Percentiles rank a stretch among this genome's conserved stretches.
Evolutionary conservation across 1,140 invertebrate genomes (phyloP).

Genomic region (Drosophila lowei): DNA sequence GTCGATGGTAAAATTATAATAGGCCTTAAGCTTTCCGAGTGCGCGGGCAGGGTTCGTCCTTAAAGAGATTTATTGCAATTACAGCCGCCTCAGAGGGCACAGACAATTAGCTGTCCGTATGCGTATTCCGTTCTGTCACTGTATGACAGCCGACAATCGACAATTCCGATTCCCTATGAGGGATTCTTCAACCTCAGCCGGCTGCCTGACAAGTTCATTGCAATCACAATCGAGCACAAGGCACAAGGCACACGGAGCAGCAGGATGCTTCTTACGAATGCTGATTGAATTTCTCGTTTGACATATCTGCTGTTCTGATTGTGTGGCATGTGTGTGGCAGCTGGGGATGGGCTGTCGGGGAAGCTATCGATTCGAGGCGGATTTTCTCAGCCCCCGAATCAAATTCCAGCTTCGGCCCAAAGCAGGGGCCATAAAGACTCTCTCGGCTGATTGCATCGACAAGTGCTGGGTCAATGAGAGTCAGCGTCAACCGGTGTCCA

Average conservation of each 20-base stretch:
- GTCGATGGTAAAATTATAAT: slow-evolving; percentile 52
- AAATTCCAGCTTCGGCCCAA: background rate
- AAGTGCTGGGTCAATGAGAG: slow-evolving; percentile 48
- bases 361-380: slow-evolving; percentile 44
- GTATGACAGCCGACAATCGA: slow-evolving; percentile 23
- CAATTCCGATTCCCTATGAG: slow-evolving; percentile 18
- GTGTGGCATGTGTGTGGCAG: slow-evolving; percentile 51
- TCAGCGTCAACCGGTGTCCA: slow-evolving; percentile 1
- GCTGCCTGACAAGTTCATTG: slow-evolving; percentile 57
- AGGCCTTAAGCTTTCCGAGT: slow-evolving; percentile 13
- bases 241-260: slow-evolving; percentile 6
- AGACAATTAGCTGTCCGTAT: slow-evolving; percentile 64
- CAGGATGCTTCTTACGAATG: slow-evolving; percentile 19
- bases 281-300: slow-evolving; percentile 68
- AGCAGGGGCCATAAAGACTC: slow-evolving; percentile 26
- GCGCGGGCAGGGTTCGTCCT: background rate
- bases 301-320: slow-evolving; percentile 59
- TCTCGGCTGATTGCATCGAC: slow-evolving; percentile 30
- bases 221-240: slow-evolving; percentile 25
- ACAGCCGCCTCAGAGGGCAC: slow-evolving; percentile 22
- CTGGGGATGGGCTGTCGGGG: too few relatives aligned
- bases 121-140: slow-evolving; percentile 1
- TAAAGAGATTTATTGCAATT: slow-evolving; percentile 23
- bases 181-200: slow-evolving; percentile 36
- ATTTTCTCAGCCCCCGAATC: slow-evolving; percentile 11